Evolutionary conservation across 2,797 vertebrate genomes (phyloP), one percentile per base, ranked within the genome.

Genomic region (Falco novaeseelandiae): DNA sequence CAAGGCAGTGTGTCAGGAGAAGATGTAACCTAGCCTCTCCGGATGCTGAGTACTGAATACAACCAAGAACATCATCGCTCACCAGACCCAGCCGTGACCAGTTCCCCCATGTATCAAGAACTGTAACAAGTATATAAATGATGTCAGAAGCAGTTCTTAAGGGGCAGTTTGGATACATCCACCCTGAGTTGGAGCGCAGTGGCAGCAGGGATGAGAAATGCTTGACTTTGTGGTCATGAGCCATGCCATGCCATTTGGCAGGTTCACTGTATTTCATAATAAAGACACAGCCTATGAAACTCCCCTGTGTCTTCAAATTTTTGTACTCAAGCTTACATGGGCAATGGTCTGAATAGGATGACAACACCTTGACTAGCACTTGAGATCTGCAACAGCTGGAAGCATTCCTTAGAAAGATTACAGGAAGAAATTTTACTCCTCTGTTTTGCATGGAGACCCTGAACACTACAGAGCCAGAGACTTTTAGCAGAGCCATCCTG

Each of bases 191-290:
- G 27, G 54, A 74, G n/a, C 51, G 42, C 6, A 4, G 58, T n/a
- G 58, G 44, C 0, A 5, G 38, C 0, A 4, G 23, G 32, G 52
- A 22, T 7, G 29, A 83, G 48, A 49, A 88, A 70, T 3, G 32
- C 38, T 72, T 16, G 20, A 26, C 49, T 44, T 3, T 20, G 19
- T 0, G 0, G 23, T 40, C 4, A 2, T 14, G 19, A 59, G 40
- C 48, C 1, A 1, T 34, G 29, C 34, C 26, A 6, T 4, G 3
- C 15, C 3, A 2, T 61, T 63, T 59, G 58, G 65, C 0, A 1
- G 9, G 29, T 58, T 63, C 30, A 9, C 14, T 4, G 7, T 18
- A 40, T 19, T 73, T 73, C 8, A n/a, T 38, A 51, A 44, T 10
- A 57, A 63, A 67, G 36, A 65, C 21, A 38, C 23, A 19, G 27